Evolutionary conservation across 2,113 vertebrate species (phyloP), one percentile per base, ranked within the genome.

Genomic region (Rissa tridactyla): DNA sequence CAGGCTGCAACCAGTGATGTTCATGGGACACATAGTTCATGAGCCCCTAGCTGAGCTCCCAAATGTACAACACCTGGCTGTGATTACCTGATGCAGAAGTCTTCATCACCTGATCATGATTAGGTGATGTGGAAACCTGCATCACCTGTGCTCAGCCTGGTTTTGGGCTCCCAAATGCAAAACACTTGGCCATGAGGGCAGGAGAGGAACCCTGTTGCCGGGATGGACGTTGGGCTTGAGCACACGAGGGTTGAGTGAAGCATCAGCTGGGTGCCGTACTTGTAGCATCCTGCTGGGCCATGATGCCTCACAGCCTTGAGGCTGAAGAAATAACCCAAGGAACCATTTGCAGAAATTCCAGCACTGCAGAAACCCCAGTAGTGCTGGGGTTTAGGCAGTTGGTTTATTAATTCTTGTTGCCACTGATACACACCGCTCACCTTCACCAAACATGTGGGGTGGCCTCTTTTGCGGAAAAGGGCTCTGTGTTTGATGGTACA

Each of bases 181-280:
- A 58, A n/a, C 42, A 26, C 42, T 14, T 60, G 54, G 5, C 16
- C 4, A 5, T 0, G 2, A 40, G 34, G 21, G 29, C 0, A 8
- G 13, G 51, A 40, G 47, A 44, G 9, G 9, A 34, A 13, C 19
- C 4, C 12, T 3, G 4, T 18, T 1, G 4, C 27, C 1, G 0
- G 18, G 23, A 2, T 11, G 57, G 27, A 30, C 27, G 9, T 14
- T 23, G n/a, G 13, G 6, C 30, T 46, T 55, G 27, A 55, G 30
- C 0, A 1, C 34, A 4, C 0, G 6, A n/a, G 6, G 40, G 5
- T 12, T 76, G 51, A 17, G 6, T 11, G 11, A 72, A 72, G 32
- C 27, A 38, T 20, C 38, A 61, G 5, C 17, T 9, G 9, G 49
- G 19, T 20, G 11, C 36, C 3, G 2, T 11, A 4, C 5, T 73